Base-by-base conservation (phyloP, 30 jellyfish, hydroid and myxozoan genomes). In the Cassiopea xamachana region DNA sequence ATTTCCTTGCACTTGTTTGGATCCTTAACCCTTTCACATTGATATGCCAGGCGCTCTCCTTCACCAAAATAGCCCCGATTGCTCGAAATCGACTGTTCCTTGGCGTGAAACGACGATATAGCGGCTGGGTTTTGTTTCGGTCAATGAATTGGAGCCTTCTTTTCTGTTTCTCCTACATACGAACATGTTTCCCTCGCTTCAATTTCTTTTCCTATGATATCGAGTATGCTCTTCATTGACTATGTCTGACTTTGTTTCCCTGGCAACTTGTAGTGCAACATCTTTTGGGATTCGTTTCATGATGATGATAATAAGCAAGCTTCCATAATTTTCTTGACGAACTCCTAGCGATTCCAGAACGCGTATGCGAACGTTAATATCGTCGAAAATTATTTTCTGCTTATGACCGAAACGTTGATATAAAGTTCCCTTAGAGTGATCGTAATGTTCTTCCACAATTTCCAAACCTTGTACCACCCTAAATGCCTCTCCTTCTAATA, bases 401-500 rank as follows among this genome's bases (percentile, higher is more conserved):
- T 70, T 1, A 2, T 83, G 74, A 1, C 77, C 91, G 84, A 64
- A 90, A 7, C 92, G 49, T 47, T 73, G 48, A 69, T 90, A 55
- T 60, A 90, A 84, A 10, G 72, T 13, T 15, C 82, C 67, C 74
- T 82, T 10, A 13, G 97, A 92, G 18, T 50, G 10, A 10, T 70
- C 60, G 8, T 82, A 83, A 0, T 69, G 83, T 82, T 90, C 97
- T 84, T 72, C 45, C 27, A 95, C 50, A 2, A 90, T 43, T 27
- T 51, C 90, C 7, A 90, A 69, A 7, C 97, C 95, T 59, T 78
- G 50, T 13, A 83, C 48, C 18, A 87, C 67, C 45, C 81, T 75
- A 4, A 50, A 82, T n/a, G 97, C 96, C 16, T 44, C 74, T 19
- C 92, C 91, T 83, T 85, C 80, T 1, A 91, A 75, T 48, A 79